Conservation (phyloP, 2,888 invertebrate species). For the Cyclophora albipunctata region DNA sequence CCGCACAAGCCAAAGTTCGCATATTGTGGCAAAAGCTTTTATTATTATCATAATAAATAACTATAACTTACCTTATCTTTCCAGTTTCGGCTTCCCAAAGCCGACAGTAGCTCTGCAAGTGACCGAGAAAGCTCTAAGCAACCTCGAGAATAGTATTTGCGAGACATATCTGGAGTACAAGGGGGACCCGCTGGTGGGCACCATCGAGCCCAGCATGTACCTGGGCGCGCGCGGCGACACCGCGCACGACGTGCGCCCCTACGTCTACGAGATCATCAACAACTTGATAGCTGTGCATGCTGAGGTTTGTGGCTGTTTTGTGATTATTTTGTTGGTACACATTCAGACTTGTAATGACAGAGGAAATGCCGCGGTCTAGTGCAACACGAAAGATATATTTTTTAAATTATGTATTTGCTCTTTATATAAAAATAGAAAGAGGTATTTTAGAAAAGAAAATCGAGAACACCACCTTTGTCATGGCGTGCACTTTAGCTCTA, state of each 20-base stretch:
- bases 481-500: too few species aligned
- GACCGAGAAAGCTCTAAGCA: slow-evolving; percentile 77
- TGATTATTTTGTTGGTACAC: not conserved
- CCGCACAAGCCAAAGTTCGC: too few species aligned
- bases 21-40: too few species aligned
- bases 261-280: slow-evolving; percentile 90
- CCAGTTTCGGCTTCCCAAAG: slow-evolving; percentile 82
- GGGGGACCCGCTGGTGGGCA: slow-evolving; percentile 95
- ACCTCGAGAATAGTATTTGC: slow-evolving; percentile 78
- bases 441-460: too few species aligned
- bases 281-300: slow-evolving; percentile 87
- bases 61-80: not conserved
- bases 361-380: too few species aligned
- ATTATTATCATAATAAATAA: too few species aligned
- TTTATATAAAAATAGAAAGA: too few species aligned
- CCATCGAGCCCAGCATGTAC: slow-evolving; percentile 97
- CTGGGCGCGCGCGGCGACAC: slow-evolving; percentile 83
- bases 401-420: too few species aligned
- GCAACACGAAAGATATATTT: too few species aligned
- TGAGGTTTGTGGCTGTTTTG: slow-evolving; percentile 67
- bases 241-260: slow-evolving; percentile 87
- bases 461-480: too few species aligned
- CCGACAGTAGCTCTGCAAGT: slow-evolving; percentile 82
- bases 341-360: too few species aligned
- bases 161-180: slow-evolving; percentile 92